phyloP scores from a whole-genome alignment of 2,888 invertebrate genomes.

The Plagodis dolabraria region DNA sequence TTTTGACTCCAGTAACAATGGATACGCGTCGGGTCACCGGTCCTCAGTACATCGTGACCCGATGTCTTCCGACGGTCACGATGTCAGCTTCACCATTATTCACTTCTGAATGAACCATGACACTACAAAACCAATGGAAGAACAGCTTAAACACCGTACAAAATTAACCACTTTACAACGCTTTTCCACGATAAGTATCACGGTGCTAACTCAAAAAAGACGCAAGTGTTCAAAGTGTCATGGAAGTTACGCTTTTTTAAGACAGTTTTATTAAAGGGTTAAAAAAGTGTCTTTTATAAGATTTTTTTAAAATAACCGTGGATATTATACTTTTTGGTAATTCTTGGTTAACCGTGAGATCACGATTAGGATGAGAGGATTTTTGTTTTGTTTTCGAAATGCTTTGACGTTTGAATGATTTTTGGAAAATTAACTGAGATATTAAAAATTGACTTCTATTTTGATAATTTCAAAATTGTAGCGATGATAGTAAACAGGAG shows the following conservation, averaged over 20 bases:
- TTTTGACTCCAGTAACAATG: conserved; percentile 38
- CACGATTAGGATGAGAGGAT: conserved; percentile 54
- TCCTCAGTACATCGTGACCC: conserved; percentile 71
- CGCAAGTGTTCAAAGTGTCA: not conserved
- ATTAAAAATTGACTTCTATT: too few relatives aligned
- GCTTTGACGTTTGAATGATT: conserved; percentile 10
- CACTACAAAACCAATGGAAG: conserved; percentile 35
- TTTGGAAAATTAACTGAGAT: not conserved
- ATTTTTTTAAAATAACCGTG: conserved; percentile 41
- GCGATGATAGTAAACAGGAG: too few relatives aligned
- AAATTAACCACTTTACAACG: not conserved
- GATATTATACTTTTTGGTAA: conserved; percentile 36
- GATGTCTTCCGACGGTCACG: conserved; percentile 61
- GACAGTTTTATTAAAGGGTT: conserved; percentile 42
- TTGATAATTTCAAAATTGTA: too few relatives aligned
- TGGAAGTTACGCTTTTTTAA: conserved; percentile 1
- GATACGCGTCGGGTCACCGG: conserved; percentile 48
- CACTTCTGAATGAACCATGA: conserved; percentile 62
- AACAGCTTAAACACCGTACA: conserved; percentile 7
- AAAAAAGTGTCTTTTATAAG: conserved; percentile 35
- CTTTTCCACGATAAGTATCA: not conserved
- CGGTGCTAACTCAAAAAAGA: not conserved
- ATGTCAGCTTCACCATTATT: conserved; percentile 46
- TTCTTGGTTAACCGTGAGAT: conserved; percentile 68
- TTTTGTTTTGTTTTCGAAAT: conserved; percentile 29